Percentiles rank a stretch among this genome's conserved stretches.
These are phyloP conservation scores for Budorcas taxicolor DNA, from an alignment of 2,113 vertebrate genomes.

Conservation along the genomic window DNA sequence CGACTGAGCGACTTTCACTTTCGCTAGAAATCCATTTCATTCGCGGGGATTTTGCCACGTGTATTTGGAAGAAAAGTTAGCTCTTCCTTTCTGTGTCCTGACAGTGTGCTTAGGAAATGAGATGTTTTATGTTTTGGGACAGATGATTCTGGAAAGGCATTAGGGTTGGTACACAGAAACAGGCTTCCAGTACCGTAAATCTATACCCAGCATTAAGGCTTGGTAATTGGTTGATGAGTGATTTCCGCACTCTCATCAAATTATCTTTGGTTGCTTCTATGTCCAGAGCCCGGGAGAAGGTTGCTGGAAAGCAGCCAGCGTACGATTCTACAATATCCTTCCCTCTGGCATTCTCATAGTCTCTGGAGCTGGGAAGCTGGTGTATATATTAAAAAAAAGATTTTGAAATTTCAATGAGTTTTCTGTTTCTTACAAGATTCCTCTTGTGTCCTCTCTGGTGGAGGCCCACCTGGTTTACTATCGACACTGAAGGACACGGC, in stretches of 20 bases:
- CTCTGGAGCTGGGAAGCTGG: neutral
- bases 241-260: neutral
- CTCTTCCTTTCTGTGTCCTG: neutral
- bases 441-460: neutral
- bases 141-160: neutral
- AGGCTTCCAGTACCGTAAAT: neutral
- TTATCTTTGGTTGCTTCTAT: slow-evolving; percentile 11
- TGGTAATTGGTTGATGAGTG: neutral
- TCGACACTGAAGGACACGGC: rapidly evolving
- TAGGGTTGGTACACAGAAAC: neutral
- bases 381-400: neutral
- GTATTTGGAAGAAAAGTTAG: neutral
- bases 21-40: neutral
- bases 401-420: neutral
- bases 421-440: neutral
- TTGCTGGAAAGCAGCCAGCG: neutral
- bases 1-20: neutral
- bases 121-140: neutral
- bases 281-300: neutral
- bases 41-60: neutral
- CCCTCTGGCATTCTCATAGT: neutral
- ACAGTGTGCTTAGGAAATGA: neutral
- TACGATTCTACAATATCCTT: neutral
- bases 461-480: neutral
- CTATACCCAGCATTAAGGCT: neutral